Percentiles rank a stretch among this genome's conserved stretches.
phyloP scores from a whole-genome alignment of 1,140 invertebrate genomes.

The Eciton burchellii region DNA sequence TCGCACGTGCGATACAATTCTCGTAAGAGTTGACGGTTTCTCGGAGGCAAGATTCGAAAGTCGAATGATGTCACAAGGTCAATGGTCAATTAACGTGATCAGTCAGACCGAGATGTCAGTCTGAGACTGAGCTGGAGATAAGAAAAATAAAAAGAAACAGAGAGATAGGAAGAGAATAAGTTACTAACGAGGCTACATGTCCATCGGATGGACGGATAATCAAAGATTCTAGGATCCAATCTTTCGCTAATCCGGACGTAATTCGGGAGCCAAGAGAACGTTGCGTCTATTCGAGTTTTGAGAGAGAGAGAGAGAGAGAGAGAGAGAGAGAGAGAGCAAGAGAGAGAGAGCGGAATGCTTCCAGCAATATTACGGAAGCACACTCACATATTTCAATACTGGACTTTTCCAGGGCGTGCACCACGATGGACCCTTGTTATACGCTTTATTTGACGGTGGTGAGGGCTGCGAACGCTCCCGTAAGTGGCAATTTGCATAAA shows the following conservation, averaged over 20 bases:
- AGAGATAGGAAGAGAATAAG: no score
- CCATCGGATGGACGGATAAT: background rate
- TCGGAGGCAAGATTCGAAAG: background rate
- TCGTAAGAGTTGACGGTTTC: background rate
- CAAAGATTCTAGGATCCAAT: background rate
- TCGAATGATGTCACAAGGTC: background rate
- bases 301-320: no score
- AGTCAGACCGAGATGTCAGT: no score
- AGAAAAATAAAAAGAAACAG: no score
- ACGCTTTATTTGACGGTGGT: constrained; percentile 68
- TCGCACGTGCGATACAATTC: constrained; percentile 14
- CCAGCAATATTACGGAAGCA: constrained; percentile 7
- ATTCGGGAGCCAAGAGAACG: background rate
- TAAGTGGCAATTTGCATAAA: constrained; percentile 79
- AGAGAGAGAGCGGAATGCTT: background rate
- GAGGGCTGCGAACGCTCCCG: constrained; percentile 69
- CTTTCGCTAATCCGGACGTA: constrained; percentile 1
- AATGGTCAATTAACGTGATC: background rate
- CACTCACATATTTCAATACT: constrained; percentile 10
- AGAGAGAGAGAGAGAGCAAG: no score
- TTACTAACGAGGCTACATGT: background rate
- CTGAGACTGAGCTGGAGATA: background rate
- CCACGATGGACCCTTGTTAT: constrained; percentile 58
- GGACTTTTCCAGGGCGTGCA: background rate
- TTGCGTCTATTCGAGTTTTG: no score